Evolutionary conservation across 2,113 vertebrate genomes (phyloP), one percentile per base, ranked within the genome.

Genomic region (Nothocercus nigrocapillus): DNA sequence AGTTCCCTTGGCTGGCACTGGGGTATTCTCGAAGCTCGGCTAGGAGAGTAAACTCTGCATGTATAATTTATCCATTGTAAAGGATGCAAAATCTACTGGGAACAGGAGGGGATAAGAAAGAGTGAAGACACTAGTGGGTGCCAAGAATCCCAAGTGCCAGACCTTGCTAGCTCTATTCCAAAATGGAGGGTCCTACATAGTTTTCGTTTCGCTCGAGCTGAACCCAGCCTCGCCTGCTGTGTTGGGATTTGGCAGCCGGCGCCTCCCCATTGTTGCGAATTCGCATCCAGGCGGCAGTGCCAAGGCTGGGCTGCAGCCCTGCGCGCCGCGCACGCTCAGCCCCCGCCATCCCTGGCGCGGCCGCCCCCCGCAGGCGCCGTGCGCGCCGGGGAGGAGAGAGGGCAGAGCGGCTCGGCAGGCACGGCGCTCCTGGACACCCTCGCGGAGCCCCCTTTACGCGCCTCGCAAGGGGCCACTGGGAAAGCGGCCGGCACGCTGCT

Each of bases 41-140:
- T 91, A 93, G 96, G 92, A 94, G 93, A 96, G 94, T 95, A 96
- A 93, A 96, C 93, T 95, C 95, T 95, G 92, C 91, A 94, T 96
- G 96, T 96, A 94, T 96, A 96, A 95, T 97, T 96, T 96, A 95
- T 96, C 92, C 94, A 95, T 95, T 96, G 94, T 97, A 95, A 96
- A 96, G 91, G 96, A 94, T 96, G 95, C 93, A 96, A 96, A 96
- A 95, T 93, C 94, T 92, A 92, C 92, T 95, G 96, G 95, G 96
- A 97, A 94, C 92, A 95, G 93, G 95, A 95, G 91, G 92, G 96
- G 94, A 95, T 94, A 96, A 96, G 95, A 96, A 95, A 96, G 92
- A 95, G 93, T 22, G 90, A 94, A 93, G 95, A 96, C 89, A 95
- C 88, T 91, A 92, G 96, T 96, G 95, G 92, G 92, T 96, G 94